Evolutionary conservation across 92 coral and sea anemone species (phyloP).

Genomic region (Palythoa caribaeorum): DNA sequence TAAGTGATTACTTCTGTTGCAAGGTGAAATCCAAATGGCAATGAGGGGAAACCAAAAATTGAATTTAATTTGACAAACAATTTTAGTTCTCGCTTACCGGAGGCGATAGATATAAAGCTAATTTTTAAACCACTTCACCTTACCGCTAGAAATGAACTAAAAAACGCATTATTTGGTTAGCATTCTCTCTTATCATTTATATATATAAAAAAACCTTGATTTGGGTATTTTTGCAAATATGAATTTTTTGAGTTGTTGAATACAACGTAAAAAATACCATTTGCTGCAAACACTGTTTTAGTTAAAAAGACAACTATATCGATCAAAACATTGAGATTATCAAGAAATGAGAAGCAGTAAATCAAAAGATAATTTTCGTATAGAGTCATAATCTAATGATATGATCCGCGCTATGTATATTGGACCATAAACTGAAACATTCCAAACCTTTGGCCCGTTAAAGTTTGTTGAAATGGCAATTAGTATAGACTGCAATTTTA

Average conservation of each 20-base stretch:
- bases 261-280: not conserved
- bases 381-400: too few relatives aligned
- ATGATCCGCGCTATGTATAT: not conserved
- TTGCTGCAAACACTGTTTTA: not conserved
- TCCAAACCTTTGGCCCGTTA: not conserved
- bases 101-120: not conserved
- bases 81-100: not conserved
- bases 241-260: not conserved
- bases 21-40: slow-evolving; percentile 20
- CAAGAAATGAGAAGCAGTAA: slow-evolving; percentile 7
- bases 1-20: slow-evolving; percentile 24
- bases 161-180: not conserved
- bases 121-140: slow-evolving; percentile 1
- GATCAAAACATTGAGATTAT: not conserved
- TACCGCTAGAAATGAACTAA: not conserved
- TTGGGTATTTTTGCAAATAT: not conserved
- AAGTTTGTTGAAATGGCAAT: not conserved
- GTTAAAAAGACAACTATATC: not conserved
- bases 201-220: not conserved
- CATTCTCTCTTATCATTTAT: not conserved
- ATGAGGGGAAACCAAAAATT: slow-evolving; percentile 25
- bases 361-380: not conserved
- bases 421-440: not conserved
- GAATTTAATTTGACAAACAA: slow-evolving; percentile 21
- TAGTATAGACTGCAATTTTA: not conserved